Conservation (phyloP, 2,888 invertebrate genomes). For the Drosophila prostipennis region DNA sequence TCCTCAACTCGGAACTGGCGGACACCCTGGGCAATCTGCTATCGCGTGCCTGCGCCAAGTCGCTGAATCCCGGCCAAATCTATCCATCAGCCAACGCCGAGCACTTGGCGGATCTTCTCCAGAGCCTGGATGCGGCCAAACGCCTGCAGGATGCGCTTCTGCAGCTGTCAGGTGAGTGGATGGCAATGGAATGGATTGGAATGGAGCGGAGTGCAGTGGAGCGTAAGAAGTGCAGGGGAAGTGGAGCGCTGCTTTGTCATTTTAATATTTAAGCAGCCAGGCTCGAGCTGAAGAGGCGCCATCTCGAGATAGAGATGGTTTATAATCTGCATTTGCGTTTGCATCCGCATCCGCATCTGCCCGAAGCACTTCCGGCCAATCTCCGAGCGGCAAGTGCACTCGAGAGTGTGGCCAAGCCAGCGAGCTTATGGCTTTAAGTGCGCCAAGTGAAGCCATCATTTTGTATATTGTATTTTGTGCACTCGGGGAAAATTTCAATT, state of each 20-base stretch:
- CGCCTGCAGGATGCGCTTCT: conserved; percentile 86
- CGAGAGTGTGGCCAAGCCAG: conserved; percentile 58
- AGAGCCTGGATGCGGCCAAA: conserved; percentile 85
- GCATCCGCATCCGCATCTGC: conserved; percentile 31
- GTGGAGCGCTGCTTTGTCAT: conserved; percentile 51
- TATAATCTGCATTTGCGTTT: conserved; percentile 40
- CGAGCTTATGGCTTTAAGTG: conserved; percentile 28
- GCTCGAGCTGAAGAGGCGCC: conserved; percentile 43
- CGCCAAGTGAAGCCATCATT: conserved; percentile 54
- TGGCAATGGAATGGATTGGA: neutral
- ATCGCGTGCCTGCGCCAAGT: conserved; percentile 90
- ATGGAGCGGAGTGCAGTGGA: conserved; percentile 2
- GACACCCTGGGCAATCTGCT: conserved; percentile 96
- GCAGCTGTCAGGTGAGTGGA: conserved; percentile 85
- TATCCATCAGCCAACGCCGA: conserved; percentile 87
- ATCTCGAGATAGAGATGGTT: conserved; percentile 34
- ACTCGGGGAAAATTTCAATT: neutral
- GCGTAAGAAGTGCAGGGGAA: conserved; percentile 2
- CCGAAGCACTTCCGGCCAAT: conserved; percentile 62
- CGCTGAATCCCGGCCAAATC: conserved; percentile 91
- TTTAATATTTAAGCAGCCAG: conserved; percentile 63
- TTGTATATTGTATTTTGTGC: conserved; percentile 36
- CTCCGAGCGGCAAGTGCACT: conserved; percentile 66
- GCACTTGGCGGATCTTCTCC: conserved; percentile 84
- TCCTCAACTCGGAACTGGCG: conserved; percentile 94